These are phyloP conservation scores for Hydractinia symbiolongicarpus DNA, from an alignment of 30 jellyfish, hydroid and myxozoan species.

Conservation along the genomic window DNA sequence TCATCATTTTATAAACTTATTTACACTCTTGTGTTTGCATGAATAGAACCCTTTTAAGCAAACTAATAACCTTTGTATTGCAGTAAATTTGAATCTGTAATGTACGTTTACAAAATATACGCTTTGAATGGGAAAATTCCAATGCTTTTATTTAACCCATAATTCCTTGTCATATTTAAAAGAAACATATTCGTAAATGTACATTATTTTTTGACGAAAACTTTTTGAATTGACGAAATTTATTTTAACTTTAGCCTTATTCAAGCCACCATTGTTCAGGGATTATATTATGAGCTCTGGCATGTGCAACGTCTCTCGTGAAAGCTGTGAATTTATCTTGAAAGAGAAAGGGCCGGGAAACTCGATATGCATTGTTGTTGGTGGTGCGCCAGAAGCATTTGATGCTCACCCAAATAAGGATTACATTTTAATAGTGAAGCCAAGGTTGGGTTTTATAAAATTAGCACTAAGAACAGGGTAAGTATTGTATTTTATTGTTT, in stretches of 20 bases:
- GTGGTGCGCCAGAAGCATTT: constrained; percentile 80
- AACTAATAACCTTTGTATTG: no score
- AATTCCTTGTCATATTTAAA: background rate
- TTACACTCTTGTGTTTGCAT: no score
- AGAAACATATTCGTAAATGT: background rate
- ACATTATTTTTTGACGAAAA: background rate
- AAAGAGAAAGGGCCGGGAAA: constrained; percentile 70
- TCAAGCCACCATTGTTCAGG: constrained; percentile 75
- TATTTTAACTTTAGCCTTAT: constrained; percentile 46
- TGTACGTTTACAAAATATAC: no score
- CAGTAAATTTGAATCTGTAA: no score
- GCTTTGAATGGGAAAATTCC: background rate
- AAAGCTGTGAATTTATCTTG: constrained; percentile 55
- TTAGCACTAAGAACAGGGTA: constrained; percentile 79
- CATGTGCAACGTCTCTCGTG: constrained; percentile 75
- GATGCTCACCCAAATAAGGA: constrained; percentile 70
- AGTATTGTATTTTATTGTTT: background rate
- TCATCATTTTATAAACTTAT: no score
- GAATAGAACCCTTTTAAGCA: no score
- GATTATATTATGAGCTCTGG: constrained; percentile 80
- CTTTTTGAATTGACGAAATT: background rate
- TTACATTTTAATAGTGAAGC: constrained; percentile 42
- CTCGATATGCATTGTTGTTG: constrained; percentile 73
- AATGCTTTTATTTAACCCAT: no score
- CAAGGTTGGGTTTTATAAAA: constrained; percentile 65